Evolutionary conservation across 1,140 invertebrate genomes (phyloP), one percentile per base, ranked within the genome.

Genomic region (Cyclargus thomasi): DNA sequence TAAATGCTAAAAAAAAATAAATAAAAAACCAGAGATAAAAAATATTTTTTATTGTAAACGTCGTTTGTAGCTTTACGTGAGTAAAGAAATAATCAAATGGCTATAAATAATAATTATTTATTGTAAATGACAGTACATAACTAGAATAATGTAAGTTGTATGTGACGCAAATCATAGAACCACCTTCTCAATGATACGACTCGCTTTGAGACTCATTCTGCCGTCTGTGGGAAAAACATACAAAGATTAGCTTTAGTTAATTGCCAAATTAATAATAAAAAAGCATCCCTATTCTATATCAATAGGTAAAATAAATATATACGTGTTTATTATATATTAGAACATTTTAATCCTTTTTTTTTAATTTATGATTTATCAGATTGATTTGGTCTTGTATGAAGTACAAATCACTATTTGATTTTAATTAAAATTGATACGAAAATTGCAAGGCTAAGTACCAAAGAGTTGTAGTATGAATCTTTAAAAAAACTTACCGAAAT

Each of bases 161-260:
- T 14, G 29, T 64, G 35, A 29, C 18, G 55, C 53, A 64, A 70
- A 53, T 77, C 79, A 88, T 63, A 86, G 73, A 14, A 85, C 36
- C 16, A 89, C 75, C 75, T 87, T 89, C 53, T 89, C 83, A 2
- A 87, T 76, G 0, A 87, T 77, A 53, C 86, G 81, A 74, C 86
- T 89, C 21, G 86, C 86, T 68, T 89, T 89, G 70, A 89, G 67
- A 67, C 86, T 89, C 62, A 86, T 87, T 69, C 83, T 80, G 18
- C 86, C 86, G 71, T 89, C 86, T 89, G 82, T 53, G 72, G 77
- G 77, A 68, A 29, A 36, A 62, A 23, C 21, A 68, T 74, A 64
- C 10, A 70, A 47, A 68, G 20, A 68, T 64, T 62, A 47, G 8
- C 1, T 39, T 11, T 47, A 3, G 10, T 8, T 47, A 7, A 39